phyloP scores from a whole-genome alignment of 2,113 vertebrate genomes.

The Gnathonemus longibarbis region DNA sequence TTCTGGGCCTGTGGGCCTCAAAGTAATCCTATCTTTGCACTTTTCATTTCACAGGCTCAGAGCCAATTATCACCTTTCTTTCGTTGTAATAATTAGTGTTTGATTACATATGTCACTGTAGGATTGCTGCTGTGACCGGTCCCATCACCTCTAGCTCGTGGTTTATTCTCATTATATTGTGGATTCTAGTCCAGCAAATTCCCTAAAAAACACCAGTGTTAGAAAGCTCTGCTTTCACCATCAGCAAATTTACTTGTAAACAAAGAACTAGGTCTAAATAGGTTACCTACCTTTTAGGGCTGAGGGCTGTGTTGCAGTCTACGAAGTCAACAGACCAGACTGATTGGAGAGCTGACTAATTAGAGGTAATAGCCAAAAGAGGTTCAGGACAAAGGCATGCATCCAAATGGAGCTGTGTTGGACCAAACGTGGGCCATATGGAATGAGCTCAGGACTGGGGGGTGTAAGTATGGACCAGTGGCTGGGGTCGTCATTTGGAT shows the following conservation, averaged over 20 bases:
- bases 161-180: background rate
- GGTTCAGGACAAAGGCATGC: background rate
- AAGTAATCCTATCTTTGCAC: background rate
- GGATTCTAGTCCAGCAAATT: background rate
- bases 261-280: background rate
- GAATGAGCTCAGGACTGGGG: background rate
- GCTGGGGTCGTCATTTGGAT: background rate
- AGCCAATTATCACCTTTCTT: conserved; percentile 9
- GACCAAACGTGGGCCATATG: background rate
- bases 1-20: background rate
- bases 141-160: background rate
- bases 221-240: background rate
- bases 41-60: background rate
- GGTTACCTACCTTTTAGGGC: background rate
- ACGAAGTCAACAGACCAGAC: background rate
- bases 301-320: background rate
- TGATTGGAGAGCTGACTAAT: background rate
- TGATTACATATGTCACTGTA: background rate
- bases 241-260: background rate
- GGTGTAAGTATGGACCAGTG: background rate
- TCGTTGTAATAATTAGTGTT: conserved; percentile 8
- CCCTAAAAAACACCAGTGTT: background rate
- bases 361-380: background rate
- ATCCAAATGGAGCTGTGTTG: background rate
- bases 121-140: background rate